Percentiles rank a stretch among this genome's conserved stretches.
phyloP scores from a whole-genome alignment of 2,113 vertebrate genomes.

The Alosa alosa region DNA sequence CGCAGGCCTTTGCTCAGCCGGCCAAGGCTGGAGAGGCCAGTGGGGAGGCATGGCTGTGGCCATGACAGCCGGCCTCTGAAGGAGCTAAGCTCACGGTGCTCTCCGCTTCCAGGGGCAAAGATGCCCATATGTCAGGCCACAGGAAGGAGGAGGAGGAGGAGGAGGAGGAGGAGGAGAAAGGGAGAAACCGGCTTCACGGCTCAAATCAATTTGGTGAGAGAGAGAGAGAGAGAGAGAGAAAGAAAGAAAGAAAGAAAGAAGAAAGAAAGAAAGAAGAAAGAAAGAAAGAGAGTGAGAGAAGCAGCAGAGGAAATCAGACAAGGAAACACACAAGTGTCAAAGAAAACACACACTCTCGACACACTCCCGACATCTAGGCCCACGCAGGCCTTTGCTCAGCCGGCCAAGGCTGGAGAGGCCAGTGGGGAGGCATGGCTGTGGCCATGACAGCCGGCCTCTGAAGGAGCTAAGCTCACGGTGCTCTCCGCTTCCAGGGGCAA shows the following conservation, averaged over 20 bases:
- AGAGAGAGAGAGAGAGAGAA: too few species aligned
- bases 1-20: neutral
- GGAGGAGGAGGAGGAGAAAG: too few species aligned
- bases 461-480: conserved; percentile 9
- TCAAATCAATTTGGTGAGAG: conserved; percentile 59
- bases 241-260: too few species aligned
- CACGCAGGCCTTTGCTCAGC: neutral
- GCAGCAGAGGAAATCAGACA: too few species aligned
- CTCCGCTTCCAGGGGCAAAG: neutral
- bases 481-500: neutral
- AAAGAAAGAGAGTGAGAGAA: too few species aligned
- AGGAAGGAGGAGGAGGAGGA: conserved; percentile 7
- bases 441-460: neutral
- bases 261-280: too few species aligned
- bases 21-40: neutral
- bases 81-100: conserved; percentile 8
- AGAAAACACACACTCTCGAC: neutral
- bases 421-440: neutral
- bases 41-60: neutral
- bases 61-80: neutral
- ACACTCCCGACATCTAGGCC: neutral
- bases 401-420: neutral
- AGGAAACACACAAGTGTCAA: too few species aligned
- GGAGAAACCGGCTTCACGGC: conserved; percentile 39
- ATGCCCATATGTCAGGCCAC: conserved; percentile 28